phyloP scores from a whole-genome alignment of 1,140 invertebrate species.

The Aphelinus certus region DNA sequence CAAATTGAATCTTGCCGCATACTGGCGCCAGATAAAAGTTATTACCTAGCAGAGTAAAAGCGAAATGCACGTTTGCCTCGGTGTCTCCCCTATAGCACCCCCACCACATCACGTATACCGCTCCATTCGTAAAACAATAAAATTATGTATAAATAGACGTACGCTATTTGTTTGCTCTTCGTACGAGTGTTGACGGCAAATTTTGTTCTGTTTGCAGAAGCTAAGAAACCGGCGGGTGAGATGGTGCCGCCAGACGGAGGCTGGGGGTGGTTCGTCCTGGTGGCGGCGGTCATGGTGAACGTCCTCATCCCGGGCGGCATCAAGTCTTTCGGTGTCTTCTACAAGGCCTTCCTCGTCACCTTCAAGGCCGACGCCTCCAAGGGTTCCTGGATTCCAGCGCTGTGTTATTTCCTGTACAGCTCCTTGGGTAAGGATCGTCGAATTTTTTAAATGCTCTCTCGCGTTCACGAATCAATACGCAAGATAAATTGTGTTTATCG shows the following conservation, averaged over 20 bases:
- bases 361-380: conserved; percentile 76
- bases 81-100: too few relatives aligned
- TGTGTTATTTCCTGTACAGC: conserved; percentile 88
- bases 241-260: conserved; percentile 74
- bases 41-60: too few relatives aligned
- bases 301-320: conserved; percentile 85
- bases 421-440: conserved; percentile 74
- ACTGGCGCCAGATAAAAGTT: too few relatives aligned
- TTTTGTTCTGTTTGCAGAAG: neutral
- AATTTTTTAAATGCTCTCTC: neutral
- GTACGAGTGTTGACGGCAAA: too few relatives aligned
- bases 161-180: too few relatives aligned
- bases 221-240: conserved; percentile 50
- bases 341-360: conserved; percentile 81
- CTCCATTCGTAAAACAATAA: too few relatives aligned
- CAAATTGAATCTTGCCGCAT: too few relatives aligned
- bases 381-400: conserved; percentile 84
- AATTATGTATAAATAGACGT: too few relatives aligned
- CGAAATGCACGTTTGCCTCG: too few relatives aligned
- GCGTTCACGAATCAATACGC: neutral
- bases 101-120: too few relatives aligned
- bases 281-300: conserved; percentile 83
- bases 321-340: conserved; percentile 88
- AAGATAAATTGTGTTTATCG: neutral
- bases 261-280: conserved; percentile 86